Base-by-base conservation (phyloP, 2,797 vertebrate species). In the Crenuchus spilurus region DNA sequence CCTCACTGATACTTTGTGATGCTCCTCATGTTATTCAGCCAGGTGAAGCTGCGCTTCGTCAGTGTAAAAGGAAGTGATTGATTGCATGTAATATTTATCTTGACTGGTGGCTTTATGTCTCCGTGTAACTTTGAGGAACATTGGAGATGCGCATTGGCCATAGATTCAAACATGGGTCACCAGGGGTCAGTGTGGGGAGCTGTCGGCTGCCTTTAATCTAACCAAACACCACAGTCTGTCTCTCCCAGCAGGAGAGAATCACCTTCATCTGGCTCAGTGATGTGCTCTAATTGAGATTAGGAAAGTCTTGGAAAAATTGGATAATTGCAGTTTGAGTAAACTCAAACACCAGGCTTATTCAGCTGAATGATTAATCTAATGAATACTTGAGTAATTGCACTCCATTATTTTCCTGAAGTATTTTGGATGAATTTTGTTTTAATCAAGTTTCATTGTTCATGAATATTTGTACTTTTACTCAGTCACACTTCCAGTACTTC, bases 61-160 rank as follows among this genome's bases (percentile, higher is more conserved):
- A 6, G 16, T 33, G 30, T 14, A 33, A 57, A 33, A 57, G 4
- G 30, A 35, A 20, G 54, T 57, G 54, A 57, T 57, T 57, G 54
- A 57, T 57, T 9, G 30, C 54, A 57, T 57, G 31, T 57, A 57
- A 57, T 57, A 57, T 57, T 57, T 18, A 57, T 57, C 54, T 20
- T n/a, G 30, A 35, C 54, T 35, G 54, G 30, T 33, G 16, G 18
- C n/a, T 33, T 16, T 33, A 11, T 6, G 30, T 35, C 30, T 33
- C 54, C 10, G 20, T 49, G 48, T 20, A 49, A 18, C 18, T 11
- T 6, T 22, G 20, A 2, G 22, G 8, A 18, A 57, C 16, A n/a
- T 6, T 57, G 54, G 13, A 9, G 14, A 31, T 31, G 52, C n/a
- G n/a, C n/a, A n/a, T n/a, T n/a, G n/a, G n/a, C 52, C 2, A 16